phyloP scores from a whole-genome alignment of 2,888 invertebrate genomes.

The Nomada fabriciana region DNA sequence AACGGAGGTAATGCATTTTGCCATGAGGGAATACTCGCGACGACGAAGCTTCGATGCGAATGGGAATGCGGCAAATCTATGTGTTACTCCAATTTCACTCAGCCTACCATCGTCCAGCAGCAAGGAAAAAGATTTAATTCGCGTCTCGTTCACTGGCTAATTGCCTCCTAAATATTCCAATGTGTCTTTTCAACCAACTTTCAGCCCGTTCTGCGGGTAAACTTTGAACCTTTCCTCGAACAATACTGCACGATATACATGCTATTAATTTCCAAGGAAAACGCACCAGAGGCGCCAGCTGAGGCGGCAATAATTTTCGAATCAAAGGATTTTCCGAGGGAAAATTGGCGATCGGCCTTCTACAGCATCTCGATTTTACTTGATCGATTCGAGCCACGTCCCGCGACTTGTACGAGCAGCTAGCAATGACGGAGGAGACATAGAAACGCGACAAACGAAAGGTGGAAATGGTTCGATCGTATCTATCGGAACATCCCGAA shows the following conservation, averaged over 20 bases:
- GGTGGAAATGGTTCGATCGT: background rate
- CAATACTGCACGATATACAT: conserved; percentile 1
- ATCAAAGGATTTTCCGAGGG: conserved; percentile 18
- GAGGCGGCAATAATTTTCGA: conserved; percentile 21
- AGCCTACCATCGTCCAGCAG: background rate
- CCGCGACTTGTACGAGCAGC: no score
- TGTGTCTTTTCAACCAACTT: conserved; percentile 11
- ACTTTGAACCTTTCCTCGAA: conserved; percentile 16
- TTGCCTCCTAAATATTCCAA: conserved; percentile 41
- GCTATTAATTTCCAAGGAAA: conserved; percentile 35
- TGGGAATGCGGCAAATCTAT: background rate
- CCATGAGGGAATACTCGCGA: background rate
- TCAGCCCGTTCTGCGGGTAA: background rate
- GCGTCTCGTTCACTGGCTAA: conserved; percentile 19
- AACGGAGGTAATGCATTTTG: background rate
- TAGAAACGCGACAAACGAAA: background rate
- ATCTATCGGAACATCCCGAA: background rate
- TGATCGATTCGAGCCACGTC: no score
- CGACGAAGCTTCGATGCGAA: background rate
- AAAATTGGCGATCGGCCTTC: background rate
- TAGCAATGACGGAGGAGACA: no score
- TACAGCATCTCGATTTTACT: no score
- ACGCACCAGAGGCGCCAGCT: conserved; percentile 11
- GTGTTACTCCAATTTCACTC: conserved; percentile 1
- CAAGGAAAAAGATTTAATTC: background rate